These are phyloP conservation scores for Brachionus paranguensis DNA, from an alignment of 1,140 invertebrate genomes.

Conservation along the genomic window DNA sequence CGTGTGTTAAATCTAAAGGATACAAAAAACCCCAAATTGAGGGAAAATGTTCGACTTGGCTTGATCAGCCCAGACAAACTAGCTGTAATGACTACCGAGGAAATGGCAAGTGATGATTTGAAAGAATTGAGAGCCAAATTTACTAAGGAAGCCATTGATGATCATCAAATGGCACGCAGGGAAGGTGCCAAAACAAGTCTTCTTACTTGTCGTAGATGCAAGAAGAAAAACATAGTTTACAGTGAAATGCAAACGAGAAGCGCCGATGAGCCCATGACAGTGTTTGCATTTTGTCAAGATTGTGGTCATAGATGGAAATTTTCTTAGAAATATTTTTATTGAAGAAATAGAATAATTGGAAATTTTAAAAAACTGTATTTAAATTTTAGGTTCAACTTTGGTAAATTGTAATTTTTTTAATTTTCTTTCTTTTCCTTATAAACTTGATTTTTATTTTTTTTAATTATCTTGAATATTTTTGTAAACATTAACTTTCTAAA, in stretches of 20 bases:
- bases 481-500: too few species aligned
- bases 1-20: constrained; percentile 92
- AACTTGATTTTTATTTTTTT: too few species aligned
- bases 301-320: constrained; percentile 95
- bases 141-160: constrained; percentile 94
- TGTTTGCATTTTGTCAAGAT: constrained; percentile 92
- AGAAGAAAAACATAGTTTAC: constrained; percentile 82
- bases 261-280: constrained; percentile 99
- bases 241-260: constrained; percentile 91
- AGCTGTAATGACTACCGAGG: constrained; percentile 93
- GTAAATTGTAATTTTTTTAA: too few species aligned
- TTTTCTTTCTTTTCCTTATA: too few species aligned
- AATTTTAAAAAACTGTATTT: too few species aligned
- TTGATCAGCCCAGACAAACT: constrained; percentile 74
- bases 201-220: constrained; percentile 74
- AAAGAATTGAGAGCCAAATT: constrained; percentile 87
- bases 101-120: constrained; percentile 98
- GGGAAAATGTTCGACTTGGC: constrained; percentile 87
- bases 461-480: too few species aligned
- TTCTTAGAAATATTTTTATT: not conserved
- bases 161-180: constrained; percentile 85
- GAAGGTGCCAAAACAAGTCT: constrained; percentile 85
- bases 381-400: too few species aligned
- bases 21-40: constrained; percentile 82
- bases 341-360: too few species aligned